Conservation (phyloP, 2,113 vertebrate genomes). For the Amia ocellicauda region DNA sequence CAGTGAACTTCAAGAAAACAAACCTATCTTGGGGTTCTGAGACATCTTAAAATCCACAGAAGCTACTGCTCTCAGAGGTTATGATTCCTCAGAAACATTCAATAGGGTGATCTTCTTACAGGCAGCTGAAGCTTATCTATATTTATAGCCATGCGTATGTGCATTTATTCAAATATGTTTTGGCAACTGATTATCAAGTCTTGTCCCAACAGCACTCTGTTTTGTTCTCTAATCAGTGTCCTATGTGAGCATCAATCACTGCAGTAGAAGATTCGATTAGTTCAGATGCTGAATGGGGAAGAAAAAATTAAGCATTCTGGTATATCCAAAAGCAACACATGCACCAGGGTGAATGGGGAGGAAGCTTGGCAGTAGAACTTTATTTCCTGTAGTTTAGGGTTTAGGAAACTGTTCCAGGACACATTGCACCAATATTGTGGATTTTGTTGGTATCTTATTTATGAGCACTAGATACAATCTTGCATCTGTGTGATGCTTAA, state of each 20-base stretch:
- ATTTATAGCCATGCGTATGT: no score
- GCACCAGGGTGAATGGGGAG: conserved; percentile 22
- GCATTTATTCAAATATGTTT: no score
- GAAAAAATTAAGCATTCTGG: not conserved
- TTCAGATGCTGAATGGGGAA: conserved; percentile 4
- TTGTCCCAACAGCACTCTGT: no score
- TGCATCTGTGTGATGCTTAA: conserved; percentile 39
- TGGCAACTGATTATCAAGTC: no score
- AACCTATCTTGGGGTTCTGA: no score
- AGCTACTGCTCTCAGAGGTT: no score
- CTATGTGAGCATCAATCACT: not conserved
- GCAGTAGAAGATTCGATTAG: not conserved
- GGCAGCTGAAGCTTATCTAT: no score
- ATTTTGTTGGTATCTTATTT: conserved; percentile 51
- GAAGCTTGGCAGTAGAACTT: conserved; percentile 24
- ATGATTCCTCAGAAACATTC: no score
- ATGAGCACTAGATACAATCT: conserved; percentile 49
- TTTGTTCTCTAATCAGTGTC: no score
- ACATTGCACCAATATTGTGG: conserved; percentile 37
- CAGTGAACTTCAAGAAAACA: no score
- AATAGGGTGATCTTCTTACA: no score
- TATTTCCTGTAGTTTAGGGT: conserved; percentile 53
- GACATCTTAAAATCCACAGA: no score
- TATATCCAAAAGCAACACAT: conserved; percentile 14
- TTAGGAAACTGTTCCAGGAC: conserved; percentile 48